phyloP scores from a whole-genome alignment of 2,888 invertebrate genomes.

The Augochlorella aurata region DNA sequence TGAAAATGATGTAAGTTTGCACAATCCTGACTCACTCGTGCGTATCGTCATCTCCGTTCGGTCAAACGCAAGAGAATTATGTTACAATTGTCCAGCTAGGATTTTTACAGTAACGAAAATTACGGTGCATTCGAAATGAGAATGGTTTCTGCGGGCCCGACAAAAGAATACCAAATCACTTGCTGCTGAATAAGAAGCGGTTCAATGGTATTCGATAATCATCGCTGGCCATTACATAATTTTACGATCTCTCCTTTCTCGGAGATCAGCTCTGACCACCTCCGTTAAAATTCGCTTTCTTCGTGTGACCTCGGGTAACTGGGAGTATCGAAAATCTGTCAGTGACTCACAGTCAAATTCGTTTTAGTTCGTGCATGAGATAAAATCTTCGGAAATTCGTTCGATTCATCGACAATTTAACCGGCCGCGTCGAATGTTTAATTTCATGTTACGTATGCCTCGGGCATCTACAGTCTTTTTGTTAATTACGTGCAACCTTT shows the following conservation, averaged over 20 bases:
- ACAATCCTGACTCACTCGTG: constrained; percentile 32
- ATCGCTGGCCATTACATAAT: constrained; percentile 68
- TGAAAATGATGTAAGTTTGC: constrained; percentile 20
- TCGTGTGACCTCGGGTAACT: constrained; percentile 32
- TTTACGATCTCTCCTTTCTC: constrained; percentile 75
- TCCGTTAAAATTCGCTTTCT: constrained; percentile 54
- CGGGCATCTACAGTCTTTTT: background rate
- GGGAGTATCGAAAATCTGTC: background rate
- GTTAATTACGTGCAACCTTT: background rate
- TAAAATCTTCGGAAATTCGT: background rate
- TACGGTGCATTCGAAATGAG: background rate
- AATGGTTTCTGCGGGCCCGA: background rate
- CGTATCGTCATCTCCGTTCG: background rate
- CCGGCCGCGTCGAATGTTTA: too few species aligned
- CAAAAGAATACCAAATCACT: constrained; percentile 36
- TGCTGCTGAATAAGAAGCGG: constrained; percentile 19
- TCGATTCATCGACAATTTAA: background rate
- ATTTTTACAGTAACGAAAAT: background rate
- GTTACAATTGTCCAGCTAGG: background rate
- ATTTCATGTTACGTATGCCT: background rate
- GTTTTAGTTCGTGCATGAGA: background rate
- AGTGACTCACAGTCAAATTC: background rate
- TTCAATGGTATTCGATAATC: constrained; percentile 51
- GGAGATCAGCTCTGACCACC: constrained; percentile 15
- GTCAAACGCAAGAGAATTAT: background rate